Evolutionary conservation across 2,797 vertebrate species (phyloP).

Genomic region (Poecile montanus): DNA sequence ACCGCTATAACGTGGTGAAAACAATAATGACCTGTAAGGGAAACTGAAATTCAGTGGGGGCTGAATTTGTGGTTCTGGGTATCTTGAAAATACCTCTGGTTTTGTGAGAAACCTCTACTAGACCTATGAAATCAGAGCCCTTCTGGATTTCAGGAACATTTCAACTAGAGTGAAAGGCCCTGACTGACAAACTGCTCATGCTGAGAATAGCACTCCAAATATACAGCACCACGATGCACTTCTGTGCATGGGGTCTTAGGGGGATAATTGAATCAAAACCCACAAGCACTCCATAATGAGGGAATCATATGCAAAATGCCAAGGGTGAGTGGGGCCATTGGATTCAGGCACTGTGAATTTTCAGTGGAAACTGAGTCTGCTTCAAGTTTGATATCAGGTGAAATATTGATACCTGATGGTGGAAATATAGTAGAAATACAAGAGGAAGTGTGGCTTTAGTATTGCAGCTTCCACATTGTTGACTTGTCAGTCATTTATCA

Average conservation of each 20-base stretch:
- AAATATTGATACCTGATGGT: background rate
- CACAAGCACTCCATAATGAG: background rate
- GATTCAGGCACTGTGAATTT: background rate
- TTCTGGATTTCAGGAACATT: background rate
- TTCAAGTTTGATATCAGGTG: background rate
- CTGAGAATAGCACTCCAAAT: background rate
- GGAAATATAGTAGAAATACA: background rate
- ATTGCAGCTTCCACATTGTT: background rate
- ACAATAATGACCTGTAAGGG: constrained; percentile 31
- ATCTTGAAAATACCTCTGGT: constrained; percentile 10
- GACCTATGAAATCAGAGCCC: background rate
- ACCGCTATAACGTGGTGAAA: constrained; percentile 33
- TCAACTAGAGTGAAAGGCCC: background rate
- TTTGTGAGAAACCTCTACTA: constrained; percentile 41
- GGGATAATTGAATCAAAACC: background rate
- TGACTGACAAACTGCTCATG: background rate
- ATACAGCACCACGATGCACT: background rate
- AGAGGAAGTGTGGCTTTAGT: background rate
- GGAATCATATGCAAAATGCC: background rate
- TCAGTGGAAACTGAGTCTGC: background rate
- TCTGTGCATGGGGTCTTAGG: background rate
- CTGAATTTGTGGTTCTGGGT: constrained; percentile 30
- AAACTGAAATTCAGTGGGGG: constrained; percentile 29
- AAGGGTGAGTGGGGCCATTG: background rate
- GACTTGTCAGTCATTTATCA: background rate